phyloP scores from a whole-genome alignment of 2,797 vertebrate genomes.

The Myotis findleyi region DNA sequence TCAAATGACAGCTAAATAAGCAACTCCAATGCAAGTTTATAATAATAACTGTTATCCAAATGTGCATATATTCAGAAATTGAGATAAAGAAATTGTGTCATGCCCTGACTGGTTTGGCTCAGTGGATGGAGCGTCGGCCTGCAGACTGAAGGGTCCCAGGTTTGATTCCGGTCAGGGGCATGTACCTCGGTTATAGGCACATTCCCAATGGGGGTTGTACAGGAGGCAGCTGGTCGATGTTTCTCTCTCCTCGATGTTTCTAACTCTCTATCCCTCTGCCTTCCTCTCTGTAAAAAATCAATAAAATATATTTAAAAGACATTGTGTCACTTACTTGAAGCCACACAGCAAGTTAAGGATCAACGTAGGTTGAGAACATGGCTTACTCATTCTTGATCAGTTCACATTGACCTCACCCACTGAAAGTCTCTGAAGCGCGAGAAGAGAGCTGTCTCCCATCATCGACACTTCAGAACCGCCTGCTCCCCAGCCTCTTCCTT shows the following conservation, averaged over 20 bases:
- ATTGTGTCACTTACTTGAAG: neutral
- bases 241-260: no score
- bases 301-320: neutral
- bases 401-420: neutral
- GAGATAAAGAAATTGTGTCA: neutral
- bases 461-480: neutral
- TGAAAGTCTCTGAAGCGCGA: neutral
- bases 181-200: no score
- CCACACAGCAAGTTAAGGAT: neutral
- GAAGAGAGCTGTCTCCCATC: neutral
- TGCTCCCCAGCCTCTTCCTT: neutral
- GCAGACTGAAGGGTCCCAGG: no score
- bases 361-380: neutral
- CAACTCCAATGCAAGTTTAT: neutral
- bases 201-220: accelerated
- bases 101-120: no score
- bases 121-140: no score
- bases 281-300: no score
- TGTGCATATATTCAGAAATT: neutral
- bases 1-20: neutral
- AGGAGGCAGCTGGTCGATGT: no score
- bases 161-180: no score
- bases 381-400: neutral
- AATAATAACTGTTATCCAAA: neutral
- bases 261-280: no score